phyloP scores from a whole-genome alignment of 2,797 vertebrate genomes.

The Enteromius viviparus region DNA sequence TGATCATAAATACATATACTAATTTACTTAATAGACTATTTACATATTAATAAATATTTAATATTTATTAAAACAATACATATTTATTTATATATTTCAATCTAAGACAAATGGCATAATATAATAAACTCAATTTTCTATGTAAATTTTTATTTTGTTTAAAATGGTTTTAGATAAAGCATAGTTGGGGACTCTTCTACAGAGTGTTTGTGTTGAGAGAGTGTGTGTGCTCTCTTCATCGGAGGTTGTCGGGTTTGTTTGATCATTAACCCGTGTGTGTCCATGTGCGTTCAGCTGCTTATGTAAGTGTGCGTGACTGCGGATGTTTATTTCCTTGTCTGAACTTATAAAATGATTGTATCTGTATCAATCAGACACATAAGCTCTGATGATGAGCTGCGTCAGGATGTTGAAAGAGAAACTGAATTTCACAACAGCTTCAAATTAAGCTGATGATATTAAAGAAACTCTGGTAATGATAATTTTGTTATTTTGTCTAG shows the following conservation, averaged over 20 bases:
- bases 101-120: background rate
- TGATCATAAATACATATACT: background rate
- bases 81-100: background rate
- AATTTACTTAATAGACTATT: background rate
- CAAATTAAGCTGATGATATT: background rate
- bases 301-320: slow-evolving; percentile 10
- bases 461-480: background rate
- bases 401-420: background rate
- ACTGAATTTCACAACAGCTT: background rate
- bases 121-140: too few relatives aligned
- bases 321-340: background rate
- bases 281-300: background rate
- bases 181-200: background rate
- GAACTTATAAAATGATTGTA: background rate
- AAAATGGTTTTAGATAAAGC: background rate
- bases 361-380: background rate
- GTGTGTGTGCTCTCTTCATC: background rate
- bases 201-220: background rate
- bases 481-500: slow-evolving; percentile 63
- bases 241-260: background rate
- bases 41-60: background rate
- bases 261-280: slow-evolving; percentile 13
- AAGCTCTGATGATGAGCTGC: background rate
- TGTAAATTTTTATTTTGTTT: background rate
- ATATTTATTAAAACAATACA: too few relatives aligned